These are phyloP conservation scores for Gallinago paraguaiae DNA, from an alignment of 2,113 vertebrate genomes.

Conservation along the genomic window DNA sequence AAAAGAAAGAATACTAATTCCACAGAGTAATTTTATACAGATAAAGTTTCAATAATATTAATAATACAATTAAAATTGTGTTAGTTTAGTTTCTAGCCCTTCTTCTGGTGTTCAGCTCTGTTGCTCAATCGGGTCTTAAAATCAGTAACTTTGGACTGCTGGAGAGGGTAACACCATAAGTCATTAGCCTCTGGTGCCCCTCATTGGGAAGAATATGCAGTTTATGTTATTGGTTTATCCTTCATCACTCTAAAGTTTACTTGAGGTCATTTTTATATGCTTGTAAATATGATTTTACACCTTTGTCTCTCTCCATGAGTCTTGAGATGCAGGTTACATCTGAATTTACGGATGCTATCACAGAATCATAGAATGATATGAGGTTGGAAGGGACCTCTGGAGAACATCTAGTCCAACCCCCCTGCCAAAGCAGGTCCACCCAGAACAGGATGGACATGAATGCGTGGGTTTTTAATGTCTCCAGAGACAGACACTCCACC, in stretches of 20 bases:
- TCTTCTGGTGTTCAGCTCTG: rapidly evolving
- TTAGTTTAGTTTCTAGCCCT: neutral
- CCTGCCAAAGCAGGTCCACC: too few relatives aligned
- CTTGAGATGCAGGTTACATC: neutral
- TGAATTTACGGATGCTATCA: neutral
- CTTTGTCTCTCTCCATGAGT: neutral
- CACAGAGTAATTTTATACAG: neutral
- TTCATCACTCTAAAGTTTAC: neutral
- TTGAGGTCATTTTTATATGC: neutral
- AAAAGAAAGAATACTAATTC: neutral
- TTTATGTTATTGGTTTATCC: neutral
- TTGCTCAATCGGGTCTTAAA: neutral
- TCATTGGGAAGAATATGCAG: neutral
- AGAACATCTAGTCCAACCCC: too few relatives aligned
- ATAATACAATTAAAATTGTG: neutral
- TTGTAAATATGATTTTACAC: neutral
- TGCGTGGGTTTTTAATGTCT: too few relatives aligned
- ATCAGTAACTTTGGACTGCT: neutral
- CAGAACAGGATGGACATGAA: too few relatives aligned
- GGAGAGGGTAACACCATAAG: neutral
- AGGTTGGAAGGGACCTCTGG: too few relatives aligned
- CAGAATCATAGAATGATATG: too few relatives aligned
- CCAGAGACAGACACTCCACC: too few relatives aligned
- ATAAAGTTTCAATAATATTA: neutral
- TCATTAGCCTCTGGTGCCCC: neutral